A percentile compares a stretch with the other conserved stretches of the same genome.
phyloP scores from a whole-genome alignment of 2,888 invertebrate species.

The Prionchulus punctatus region DNA sequence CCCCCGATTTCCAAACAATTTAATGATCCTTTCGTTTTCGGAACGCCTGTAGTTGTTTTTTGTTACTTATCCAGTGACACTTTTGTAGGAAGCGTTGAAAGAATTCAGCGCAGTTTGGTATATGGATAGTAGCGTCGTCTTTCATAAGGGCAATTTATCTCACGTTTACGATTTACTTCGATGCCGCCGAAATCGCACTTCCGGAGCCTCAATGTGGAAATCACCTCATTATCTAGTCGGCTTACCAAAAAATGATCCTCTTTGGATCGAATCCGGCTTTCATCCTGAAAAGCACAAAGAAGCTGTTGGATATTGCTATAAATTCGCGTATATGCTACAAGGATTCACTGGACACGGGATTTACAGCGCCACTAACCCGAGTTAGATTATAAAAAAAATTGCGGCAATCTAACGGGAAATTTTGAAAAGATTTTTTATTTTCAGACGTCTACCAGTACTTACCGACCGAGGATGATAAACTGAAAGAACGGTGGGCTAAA shows the following conservation, averaged over 20 bases:
- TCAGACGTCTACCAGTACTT: slow-evolving; percentile 29
- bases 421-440: neutral
- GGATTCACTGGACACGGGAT: slow-evolving; percentile 22
- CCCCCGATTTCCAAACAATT: no score
- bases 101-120: slow-evolving; percentile 31
- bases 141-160: slow-evolving; percentile 22
- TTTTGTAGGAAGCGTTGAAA: slow-evolving; percentile 24
- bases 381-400: slow-evolving; percentile 8
- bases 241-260: neutral
- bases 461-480: slow-evolving; percentile 22
- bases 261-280: slow-evolving; percentile 15
- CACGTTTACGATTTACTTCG: slow-evolving; percentile 22
- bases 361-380: slow-evolving; percentile 17
- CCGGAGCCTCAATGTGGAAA: slow-evolving; percentile 19
- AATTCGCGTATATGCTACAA: slow-evolving; percentile 16
- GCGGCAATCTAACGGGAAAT: neutral
- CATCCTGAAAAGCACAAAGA: slow-evolving; percentile 12
- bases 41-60: no score
- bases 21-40: no score
- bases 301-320: slow-evolving; percentile 15
- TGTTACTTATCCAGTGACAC: neutral
- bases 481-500: slow-evolving; percentile 16
- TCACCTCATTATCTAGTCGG: no score
- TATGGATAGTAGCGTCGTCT: slow-evolving; percentile 26
- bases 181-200: slow-evolving; percentile 21